These are phyloP conservation scores for Agelas oroides DNA, from an alignment of 37 sponge, comb jelly and placozoan species.

Conservation along the genomic window DNA sequence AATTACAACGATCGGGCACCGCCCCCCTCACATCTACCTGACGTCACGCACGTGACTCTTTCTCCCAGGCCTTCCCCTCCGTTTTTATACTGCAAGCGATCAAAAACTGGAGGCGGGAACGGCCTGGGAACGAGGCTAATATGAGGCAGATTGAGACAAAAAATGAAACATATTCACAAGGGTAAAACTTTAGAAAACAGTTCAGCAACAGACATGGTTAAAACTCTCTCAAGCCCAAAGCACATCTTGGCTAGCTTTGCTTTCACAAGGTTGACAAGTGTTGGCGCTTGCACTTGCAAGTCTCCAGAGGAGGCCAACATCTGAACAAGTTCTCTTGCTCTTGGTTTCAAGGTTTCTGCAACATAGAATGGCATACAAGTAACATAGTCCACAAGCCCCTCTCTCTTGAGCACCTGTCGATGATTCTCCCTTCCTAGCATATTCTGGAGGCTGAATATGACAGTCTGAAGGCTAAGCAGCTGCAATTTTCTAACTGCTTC, in stretches of 20 bases:
- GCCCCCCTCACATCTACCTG: too few relatives aligned
- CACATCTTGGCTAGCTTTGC: slow-evolving; percentile 11
- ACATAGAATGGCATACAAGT: slow-evolving; percentile 29
- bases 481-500: background rate
- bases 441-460: slow-evolving; percentile 19
- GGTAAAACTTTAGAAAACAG: slow-evolving; percentile 3
- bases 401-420: background rate
- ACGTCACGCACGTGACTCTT: too few relatives aligned
- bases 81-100: too few relatives aligned
- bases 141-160: too few relatives aligned
- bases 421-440: slow-evolving; percentile 24
- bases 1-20: too few relatives aligned
- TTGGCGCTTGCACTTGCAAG: background rate
- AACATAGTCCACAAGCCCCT: slow-evolving; percentile 22
- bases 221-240: slow-evolving; percentile 7
- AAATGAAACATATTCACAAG: too few relatives aligned
- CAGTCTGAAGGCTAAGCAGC: slow-evolving; percentile 8
- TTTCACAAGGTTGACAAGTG: slow-evolving; percentile 3
- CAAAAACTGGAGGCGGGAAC: too few relatives aligned
- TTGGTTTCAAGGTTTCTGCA: slow-evolving; percentile 1
- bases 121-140: too few relatives aligned
- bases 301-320: background rate
- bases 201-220: slow-evolving; percentile 26
- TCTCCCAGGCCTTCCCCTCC: too few relatives aligned
- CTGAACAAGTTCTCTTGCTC: slow-evolving; percentile 15